Evolutionary conservation across 2,888 invertebrate genomes (phyloP).

Genomic region (Metalampra italica): DNA sequence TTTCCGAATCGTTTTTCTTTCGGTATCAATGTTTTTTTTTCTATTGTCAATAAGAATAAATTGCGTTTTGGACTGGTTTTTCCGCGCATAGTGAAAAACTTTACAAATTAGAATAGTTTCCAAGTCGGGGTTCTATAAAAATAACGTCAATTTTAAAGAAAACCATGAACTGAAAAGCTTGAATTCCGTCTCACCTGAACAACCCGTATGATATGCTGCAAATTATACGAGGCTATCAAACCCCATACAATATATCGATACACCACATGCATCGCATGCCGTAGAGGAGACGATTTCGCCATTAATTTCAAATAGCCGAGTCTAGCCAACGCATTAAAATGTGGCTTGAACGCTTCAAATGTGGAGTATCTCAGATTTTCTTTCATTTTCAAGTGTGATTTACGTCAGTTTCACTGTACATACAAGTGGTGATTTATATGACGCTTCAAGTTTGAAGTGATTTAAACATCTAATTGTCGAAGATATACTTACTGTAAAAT

Average conservation of each 20-base stretch:
- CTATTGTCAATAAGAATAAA: no score
- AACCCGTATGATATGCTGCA: slow-evolving; percentile 52
- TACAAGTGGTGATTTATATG: neutral
- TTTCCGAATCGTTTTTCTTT: no score
- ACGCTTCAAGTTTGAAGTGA: neutral
- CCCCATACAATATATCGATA: slow-evolving; percentile 25
- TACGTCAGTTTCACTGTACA: neutral
- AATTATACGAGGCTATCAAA: slow-evolving; percentile 45
- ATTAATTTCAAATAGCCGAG: neutral
- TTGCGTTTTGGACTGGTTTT: no score
- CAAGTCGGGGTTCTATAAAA: no score
- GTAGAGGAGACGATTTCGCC: neutral
- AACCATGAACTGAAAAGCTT: no score
- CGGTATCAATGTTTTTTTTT: no score
- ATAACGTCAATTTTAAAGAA: no score
- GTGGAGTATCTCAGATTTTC: neutral
- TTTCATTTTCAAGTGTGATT: neutral
- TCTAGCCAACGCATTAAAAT: slow-evolving; percentile 45
- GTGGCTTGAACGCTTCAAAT: slow-evolving; percentile 34
- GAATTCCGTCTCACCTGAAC: slow-evolving; percentile 34
- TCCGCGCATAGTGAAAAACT: no score
- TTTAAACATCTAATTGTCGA: neutral
- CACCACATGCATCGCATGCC: neutral
- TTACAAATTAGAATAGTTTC: no score
- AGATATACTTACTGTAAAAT: neutral